Conservation (phyloP, 2,888 invertebrate species). For the Machimus rusticus region DNA sequence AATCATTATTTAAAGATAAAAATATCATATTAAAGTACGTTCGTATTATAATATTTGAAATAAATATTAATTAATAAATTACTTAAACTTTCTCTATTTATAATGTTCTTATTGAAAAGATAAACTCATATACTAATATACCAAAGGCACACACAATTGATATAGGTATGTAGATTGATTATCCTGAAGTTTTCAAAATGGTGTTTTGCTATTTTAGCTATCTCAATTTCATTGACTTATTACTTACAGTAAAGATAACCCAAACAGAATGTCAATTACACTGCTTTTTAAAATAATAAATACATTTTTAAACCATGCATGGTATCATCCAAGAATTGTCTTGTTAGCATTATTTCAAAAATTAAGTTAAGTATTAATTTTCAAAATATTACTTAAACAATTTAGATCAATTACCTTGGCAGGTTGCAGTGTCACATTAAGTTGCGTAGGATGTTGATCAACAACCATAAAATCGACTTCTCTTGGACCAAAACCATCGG, state of each 20-base stretch:
- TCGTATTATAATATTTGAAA: no score
- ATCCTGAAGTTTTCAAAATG: no score
- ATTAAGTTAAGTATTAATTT: not conserved
- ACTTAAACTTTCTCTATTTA: no score
- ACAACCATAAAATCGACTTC: slow-evolving; percentile 88
- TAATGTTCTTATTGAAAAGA: no score
- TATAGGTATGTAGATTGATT: no score
- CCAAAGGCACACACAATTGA: no score
- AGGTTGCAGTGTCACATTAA: slow-evolving; percentile 82
- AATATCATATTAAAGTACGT: no score
- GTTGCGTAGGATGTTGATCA: slow-evolving; percentile 82
- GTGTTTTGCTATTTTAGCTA: not conserved
- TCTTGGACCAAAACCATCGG: slow-evolving; percentile 82
- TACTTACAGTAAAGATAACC: not conserved
- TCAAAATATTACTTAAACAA: not conserved
- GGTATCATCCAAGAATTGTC: not conserved
- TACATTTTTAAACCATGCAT: not conserved
- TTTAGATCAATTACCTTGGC: slow-evolving; percentile 69
- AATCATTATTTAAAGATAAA: no score
- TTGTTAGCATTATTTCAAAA: not conserved
- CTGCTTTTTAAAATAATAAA: not conserved
- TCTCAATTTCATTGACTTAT: not conserved
- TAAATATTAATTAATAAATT: not conserved
- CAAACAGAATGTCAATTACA: not conserved
- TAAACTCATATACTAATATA: no score